phyloP scores from a whole-genome alignment of 2,888 invertebrate species.

The Bursaphelenchus okinawaensis region DNA sequence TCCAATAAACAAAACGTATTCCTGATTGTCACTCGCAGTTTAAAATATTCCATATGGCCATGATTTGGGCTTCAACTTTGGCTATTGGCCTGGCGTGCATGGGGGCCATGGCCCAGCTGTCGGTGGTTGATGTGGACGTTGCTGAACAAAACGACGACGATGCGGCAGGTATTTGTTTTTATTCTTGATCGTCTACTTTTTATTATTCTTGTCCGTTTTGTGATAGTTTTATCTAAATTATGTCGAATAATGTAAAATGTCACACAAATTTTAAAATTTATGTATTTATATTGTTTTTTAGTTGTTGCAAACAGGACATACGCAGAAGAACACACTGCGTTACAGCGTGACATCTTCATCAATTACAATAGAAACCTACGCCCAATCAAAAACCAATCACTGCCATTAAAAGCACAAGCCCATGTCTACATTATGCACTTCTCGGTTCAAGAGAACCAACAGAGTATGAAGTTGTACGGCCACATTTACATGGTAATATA shows the following conservation, averaged over 20 bases:
- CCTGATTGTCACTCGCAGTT: not conserved
- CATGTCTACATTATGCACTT: conserved; percentile 49
- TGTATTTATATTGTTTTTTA: conserved; percentile 15
- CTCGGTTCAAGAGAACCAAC: conserved; percentile 40
- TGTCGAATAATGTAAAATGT: too few relatives aligned
- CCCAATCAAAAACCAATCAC: conserved; percentile 30
- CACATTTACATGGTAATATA: conserved; percentile 50
- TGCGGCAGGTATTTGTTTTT: not conserved
- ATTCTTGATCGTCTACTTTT: not conserved
- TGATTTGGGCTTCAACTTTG: not conserved
- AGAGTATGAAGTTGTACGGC: conserved; percentile 48
- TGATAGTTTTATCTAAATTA: too few relatives aligned
- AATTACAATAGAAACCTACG: conserved; percentile 29
- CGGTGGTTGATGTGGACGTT: not conserved
- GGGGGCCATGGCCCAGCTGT: not conserved
- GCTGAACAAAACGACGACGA: not conserved
- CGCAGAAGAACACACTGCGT: conserved; percentile 33
- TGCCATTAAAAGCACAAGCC: conserved; percentile 24
- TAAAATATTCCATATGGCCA: not conserved
- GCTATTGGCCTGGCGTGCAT: not conserved
- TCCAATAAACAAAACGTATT: conserved; percentile 4
- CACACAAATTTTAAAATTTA: too few relatives aligned
- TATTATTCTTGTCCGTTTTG: conserved; percentile 3
- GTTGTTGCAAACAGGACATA: conserved; percentile 34
- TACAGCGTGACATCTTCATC: conserved; percentile 29